A percentile compares a stretch with the other conserved stretches of the same genome.
Conservation (phyloP, 2,888 invertebrate species). For the Brassicogethes aeneus region DNA sequence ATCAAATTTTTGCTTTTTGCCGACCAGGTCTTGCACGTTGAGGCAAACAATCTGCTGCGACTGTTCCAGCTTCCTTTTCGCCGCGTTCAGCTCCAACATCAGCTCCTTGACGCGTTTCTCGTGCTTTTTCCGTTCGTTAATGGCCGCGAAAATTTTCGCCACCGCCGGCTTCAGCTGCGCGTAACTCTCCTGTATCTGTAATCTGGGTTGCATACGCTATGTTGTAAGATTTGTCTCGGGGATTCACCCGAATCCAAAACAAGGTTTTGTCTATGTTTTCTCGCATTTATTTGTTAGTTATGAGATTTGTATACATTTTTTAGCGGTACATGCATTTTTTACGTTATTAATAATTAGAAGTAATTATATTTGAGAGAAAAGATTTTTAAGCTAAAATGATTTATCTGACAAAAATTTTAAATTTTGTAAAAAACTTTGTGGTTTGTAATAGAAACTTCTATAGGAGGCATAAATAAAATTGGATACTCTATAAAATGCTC, state of each 20-base stretch:
- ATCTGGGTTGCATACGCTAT: constrained; percentile 22
- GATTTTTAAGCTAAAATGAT: too few species aligned
- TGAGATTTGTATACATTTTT: too few species aligned
- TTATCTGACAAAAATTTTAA: too few species aligned
- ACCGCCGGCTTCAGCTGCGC: constrained; percentile 34
- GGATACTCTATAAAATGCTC: too few species aligned
- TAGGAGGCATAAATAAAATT: too few species aligned
- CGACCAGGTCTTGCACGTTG: constrained; percentile 29
- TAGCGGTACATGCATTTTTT: too few species aligned
- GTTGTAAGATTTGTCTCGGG: not conserved
- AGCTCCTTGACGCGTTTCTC: constrained; percentile 32
- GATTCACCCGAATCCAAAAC: not conserved
- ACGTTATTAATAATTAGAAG: too few species aligned
- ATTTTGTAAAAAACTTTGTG: too few species aligned
- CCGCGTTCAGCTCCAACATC: constrained; percentile 29
- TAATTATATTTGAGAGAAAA: too few species aligned
- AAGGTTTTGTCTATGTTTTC: too few species aligned
- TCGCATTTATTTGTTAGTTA: too few species aligned
- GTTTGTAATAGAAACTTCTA: too few species aligned
- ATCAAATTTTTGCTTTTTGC: constrained; percentile 32
- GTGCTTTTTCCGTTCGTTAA: constrained; percentile 31
- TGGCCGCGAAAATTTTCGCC: constrained; percentile 32
- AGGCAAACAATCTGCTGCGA: constrained; percentile 29
- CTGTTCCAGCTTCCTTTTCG: constrained; percentile 26
- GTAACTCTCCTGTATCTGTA: constrained; percentile 41